These are phyloP conservation scores for Heliconius hewitsoni DNA, from an alignment of 1,140 invertebrate species.

Conservation along the genomic window DNA sequence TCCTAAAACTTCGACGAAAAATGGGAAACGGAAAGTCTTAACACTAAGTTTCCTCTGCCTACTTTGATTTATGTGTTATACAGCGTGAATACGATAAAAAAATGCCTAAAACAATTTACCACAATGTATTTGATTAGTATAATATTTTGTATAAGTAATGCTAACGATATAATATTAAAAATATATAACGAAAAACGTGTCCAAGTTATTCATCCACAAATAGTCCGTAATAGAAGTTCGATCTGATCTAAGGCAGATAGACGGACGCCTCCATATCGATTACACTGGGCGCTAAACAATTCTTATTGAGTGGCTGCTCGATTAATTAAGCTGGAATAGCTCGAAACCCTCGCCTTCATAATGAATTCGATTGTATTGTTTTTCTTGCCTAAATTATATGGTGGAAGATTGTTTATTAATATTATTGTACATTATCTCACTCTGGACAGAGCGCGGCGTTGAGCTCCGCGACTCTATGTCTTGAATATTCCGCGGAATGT, in stretches of 20 bases:
- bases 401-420: constrained; percentile 16
- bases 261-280: constrained; percentile 35
- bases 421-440: not conserved
- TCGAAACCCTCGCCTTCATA: constrained; percentile 24
- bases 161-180: too few species aligned
- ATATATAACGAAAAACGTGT: not conserved
- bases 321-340: constrained; percentile 39
- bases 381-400: constrained; percentile 29
- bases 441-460: too few species aligned
- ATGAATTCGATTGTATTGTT: constrained; percentile 38
- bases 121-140: too few species aligned
- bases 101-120: too few species aligned
- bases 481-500: too few species aligned
- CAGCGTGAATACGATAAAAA: too few species aligned
- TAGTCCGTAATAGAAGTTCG: constrained; percentile 7
- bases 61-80: too few species aligned
- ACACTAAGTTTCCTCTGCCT: too few species aligned
- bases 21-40: too few species aligned
- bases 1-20: too few species aligned
- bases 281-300: constrained; percentile 39
- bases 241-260: not conserved
- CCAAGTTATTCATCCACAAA: not conserved
- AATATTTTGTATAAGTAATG: not conserved
- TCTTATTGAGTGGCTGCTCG: constrained; percentile 36
- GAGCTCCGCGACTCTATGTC: too few species aligned